Evolutionary conservation across 2,888 invertebrate genomes (phyloP), one percentile per base, ranked within the genome.

Genomic region (Druceiella hillmani): DNA sequence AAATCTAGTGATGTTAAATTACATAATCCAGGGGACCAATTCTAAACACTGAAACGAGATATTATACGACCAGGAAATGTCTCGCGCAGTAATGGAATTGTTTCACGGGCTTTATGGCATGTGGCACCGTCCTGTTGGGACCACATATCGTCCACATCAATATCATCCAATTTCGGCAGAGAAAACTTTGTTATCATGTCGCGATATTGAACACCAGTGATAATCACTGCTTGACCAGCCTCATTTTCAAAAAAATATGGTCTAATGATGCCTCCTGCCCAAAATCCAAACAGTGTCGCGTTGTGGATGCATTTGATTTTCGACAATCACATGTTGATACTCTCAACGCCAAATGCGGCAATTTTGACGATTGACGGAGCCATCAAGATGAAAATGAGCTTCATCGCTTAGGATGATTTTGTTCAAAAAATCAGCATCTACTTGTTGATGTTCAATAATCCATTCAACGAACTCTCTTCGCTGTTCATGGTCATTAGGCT

Each of bases 391-490:
- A 30, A 55, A 52, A 49, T 52, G 45, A n/a, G 48, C 40, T 33
- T 52, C 47, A 38, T 52, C 42, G 24, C 37, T 44, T 17, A 48
- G 39, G 38, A 51, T 43, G 43, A 47, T 50, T 46, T 50, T 47
- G 38, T 34, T 45, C 26, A 40, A 36, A 44, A 53, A 54, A 51
- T 48, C 46, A 38, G 43, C 40, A 44, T 49, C 41, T 38, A 32
- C 16, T 17, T 17, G 32, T 32, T 32, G 32, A 13, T 12, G 26
- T 26, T 26, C 26, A 26, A 26, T 26, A 26, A 26, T 26, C 26
- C 26, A 26, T 26, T 26, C 26, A 26, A 26, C 26, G 9, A 26
- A 26, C 38, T 41, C 39, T n/a, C n/a, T 34, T 28, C 44, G 48
- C 39, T 50, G 45, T 46, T 16, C 34, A 38, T 52, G 45, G 41